Conservation (phyloP, 2,888 invertebrate species). For the Seladonia tumulorum region DNA sequence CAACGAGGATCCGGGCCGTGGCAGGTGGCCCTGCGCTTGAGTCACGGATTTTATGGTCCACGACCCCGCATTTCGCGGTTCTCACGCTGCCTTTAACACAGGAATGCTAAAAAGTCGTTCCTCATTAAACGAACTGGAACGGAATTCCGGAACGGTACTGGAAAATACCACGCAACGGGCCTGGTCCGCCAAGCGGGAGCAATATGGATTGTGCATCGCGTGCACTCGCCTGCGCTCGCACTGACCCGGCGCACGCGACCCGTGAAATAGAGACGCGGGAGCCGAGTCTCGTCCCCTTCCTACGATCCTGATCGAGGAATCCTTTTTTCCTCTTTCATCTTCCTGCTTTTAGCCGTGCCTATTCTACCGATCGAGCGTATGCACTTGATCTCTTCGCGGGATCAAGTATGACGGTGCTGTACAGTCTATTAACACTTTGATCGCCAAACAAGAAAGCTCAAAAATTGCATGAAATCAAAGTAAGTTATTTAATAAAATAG, state of each 20-base stretch:
- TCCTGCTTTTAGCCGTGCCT: not conserved
- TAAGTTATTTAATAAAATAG: too few relatives aligned
- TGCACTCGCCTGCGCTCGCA: conserved; percentile 46
- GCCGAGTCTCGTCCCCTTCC: conserved; percentile 2
- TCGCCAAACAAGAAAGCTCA: too few relatives aligned
- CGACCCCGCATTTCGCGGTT: conserved; percentile 70
- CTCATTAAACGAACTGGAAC: conserved; percentile 75
- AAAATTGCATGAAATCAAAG: too few relatives aligned
- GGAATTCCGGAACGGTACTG: conserved; percentile 73
- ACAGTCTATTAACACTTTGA: too few relatives aligned
- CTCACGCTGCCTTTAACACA: conserved; percentile 68
- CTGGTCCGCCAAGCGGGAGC: conserved; percentile 52
- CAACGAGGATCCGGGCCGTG: conserved; percentile 37
- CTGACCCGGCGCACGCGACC: conserved; percentile 50
- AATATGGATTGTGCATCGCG: conserved; percentile 70
- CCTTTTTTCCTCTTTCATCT: not conserved
- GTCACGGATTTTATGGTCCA: conserved; percentile 70
- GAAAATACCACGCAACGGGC: conserved; percentile 58
- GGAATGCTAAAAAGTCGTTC: conserved; percentile 73
- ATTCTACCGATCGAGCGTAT: not conserved
- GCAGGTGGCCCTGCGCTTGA: conserved; percentile 53
- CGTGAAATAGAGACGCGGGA: conserved; percentile 53
- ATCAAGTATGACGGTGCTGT: not conserved
- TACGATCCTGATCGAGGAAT: conserved; percentile 9
- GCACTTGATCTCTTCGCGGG: not conserved